Evolutionary conservation across 92 coral and sea anemone genomes (phyloP).

Genomic region (Parazoanthus darwini): DNA sequence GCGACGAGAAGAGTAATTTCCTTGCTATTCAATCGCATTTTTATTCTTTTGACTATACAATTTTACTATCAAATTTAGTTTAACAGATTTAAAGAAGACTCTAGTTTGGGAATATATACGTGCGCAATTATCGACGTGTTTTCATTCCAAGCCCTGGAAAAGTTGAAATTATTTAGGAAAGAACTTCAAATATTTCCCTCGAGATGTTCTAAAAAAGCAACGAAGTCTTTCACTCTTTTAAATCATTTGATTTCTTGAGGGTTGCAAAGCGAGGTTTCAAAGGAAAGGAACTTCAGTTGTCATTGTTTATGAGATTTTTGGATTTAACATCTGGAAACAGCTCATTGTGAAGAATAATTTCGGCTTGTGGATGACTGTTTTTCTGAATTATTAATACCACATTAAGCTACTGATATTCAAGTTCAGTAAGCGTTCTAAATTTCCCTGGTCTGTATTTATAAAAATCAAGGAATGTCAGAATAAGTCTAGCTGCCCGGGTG

Average conservation of each 20-base stretch:
- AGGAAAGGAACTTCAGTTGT: background rate
- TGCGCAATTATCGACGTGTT: background rate
- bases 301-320: background rate
- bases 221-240: background rate
- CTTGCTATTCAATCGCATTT: background rate
- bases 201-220: background rate
- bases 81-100: background rate
- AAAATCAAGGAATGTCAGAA: constrained; percentile 3
- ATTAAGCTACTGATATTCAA: background rate
- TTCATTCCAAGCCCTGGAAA: background rate
- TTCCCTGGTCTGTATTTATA: constrained; percentile 3
- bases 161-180: background rate
- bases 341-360: background rate
- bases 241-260: background rate
- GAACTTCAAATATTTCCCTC: background rate
- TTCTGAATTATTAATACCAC: constrained; percentile 25
- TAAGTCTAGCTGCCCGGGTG: constrained; percentile 12
- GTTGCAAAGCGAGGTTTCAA: background rate
- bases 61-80: constrained; percentile 12
- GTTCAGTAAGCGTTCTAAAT: background rate
- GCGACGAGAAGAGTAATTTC: background rate
- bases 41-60: background rate
- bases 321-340: constrained; percentile 23
- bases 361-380: constrained; percentile 6
- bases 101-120: background rate